phyloP scores from a whole-genome alignment of 2,113 vertebrate genomes.

The Gadus macrocephalus region DNA sequence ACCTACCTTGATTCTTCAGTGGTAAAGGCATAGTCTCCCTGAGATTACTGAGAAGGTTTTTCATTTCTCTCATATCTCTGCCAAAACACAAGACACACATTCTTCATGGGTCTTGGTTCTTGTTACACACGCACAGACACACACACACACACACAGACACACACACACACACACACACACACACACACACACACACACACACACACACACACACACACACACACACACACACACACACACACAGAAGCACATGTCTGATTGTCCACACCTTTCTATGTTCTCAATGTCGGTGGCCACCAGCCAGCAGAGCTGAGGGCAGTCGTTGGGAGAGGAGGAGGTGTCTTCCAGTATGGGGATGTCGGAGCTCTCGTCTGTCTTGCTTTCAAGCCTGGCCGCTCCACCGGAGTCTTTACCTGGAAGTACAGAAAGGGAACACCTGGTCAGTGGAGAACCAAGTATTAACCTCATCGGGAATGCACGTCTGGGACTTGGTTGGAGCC shows the following conservation, averaged over 20 bases:
- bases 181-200: conserved; percentile 10
- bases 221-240: conserved; percentile 9
- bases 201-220: neutral
- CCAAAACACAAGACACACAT: conserved; percentile 6
- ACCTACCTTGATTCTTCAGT: conserved; percentile 95
- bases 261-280: conserved; percentile 86
- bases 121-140: neutral
- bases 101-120: neutral
- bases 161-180: conserved; percentile 15
- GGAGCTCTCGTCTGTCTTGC: conserved; percentile 81
- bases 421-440: conserved; percentile 24
- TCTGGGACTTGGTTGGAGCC: too few species aligned
- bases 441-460: too few species aligned
- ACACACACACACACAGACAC: conserved; percentile 10
- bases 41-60: conserved; percentile 99
- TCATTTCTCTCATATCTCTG: conserved; percentile 98
- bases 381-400: conserved; percentile 71
- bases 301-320: conserved; percentile 83
- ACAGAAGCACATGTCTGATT: neutral
- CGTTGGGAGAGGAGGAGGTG: conserved; percentile 79
- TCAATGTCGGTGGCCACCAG: conserved; percentile 92
- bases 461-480: too few species aligned
- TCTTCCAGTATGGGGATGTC: conserved; percentile 91
- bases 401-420: conserved; percentile 80
- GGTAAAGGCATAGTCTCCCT: conserved; percentile 99